A percentile compares a stretch with the other conserved stretches of the same genome.
These are phyloP conservation scores for Pardosa pseudoannulata DNA, from an alignment of 2,888 invertebrate genomes.

Conservation along the genomic window DNA sequence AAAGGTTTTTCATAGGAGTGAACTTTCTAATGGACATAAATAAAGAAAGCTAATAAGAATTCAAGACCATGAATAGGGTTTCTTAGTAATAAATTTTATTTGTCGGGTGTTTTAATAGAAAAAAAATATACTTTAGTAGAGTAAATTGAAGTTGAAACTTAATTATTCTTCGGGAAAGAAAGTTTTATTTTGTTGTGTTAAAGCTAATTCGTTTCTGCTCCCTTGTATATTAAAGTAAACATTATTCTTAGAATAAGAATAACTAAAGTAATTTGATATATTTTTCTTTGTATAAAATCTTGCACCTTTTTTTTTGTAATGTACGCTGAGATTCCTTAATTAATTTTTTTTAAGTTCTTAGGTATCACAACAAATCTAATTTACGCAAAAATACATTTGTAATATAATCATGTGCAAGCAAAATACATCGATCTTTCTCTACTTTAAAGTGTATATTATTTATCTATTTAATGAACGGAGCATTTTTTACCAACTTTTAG, in stretches of 20 bases:
- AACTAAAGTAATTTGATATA: neutral
- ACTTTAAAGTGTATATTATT: no score
- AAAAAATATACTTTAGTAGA: neutral
- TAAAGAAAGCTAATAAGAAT: constrained; percentile 44
- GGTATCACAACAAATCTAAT: no score
- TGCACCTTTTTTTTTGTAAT: no score
- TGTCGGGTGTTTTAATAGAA: constrained; percentile 29
- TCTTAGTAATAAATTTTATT: constrained; percentile 41
- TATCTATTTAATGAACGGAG: no score
- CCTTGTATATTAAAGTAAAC: neutral
- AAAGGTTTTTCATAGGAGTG: neutral
- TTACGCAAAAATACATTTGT: no score
- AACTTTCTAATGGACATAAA: neutral
- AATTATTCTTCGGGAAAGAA: neutral
- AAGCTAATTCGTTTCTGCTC: neutral
- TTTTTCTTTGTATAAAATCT: neutral
- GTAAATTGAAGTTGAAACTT: constrained; percentile 1
- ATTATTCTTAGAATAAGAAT: neutral
- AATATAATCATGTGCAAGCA: no score
- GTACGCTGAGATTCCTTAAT: no score
- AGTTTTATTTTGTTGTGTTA: neutral
- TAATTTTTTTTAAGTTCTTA: no score
- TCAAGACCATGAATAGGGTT: constrained; percentile 42
- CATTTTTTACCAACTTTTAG: no score
- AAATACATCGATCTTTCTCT: no score